These are phyloP conservation scores for Excalfactoria chinensis DNA, from an alignment of 2,113 vertebrate species.

Conservation along the genomic window DNA sequence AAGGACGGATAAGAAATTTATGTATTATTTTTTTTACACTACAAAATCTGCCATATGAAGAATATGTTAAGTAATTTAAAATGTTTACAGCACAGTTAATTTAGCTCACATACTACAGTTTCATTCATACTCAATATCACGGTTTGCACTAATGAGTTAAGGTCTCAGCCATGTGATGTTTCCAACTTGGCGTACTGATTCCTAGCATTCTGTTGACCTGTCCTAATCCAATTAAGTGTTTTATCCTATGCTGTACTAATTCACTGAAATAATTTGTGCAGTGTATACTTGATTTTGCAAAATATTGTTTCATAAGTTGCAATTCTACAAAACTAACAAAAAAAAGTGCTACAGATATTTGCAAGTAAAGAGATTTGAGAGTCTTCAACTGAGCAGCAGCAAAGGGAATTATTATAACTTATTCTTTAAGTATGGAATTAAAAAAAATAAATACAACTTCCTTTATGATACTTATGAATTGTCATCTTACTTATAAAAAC, in stretches of 20 bases:
- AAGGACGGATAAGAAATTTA: neutral
- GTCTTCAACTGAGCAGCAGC: neutral
- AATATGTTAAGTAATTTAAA: neutral
- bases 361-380: neutral
- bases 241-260: neutral
- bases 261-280: neutral
- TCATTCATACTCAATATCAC: neutral
- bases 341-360: neutral
- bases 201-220: neutral
- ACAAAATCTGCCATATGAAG: neutral
- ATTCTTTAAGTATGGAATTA: neutral
- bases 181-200: neutral
- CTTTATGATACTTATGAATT: neutral
- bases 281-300: neutral
- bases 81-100: neutral
- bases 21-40: neutral
- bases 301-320: neutral
- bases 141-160: neutral
- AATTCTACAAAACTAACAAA: neutral
- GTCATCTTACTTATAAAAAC: neutral
- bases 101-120: neutral
- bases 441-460: neutral
- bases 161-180: neutral
- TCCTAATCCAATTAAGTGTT: neutral
- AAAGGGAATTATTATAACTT: neutral